Evolutionary conservation across 1,140 invertebrate species (phyloP), one percentile per base, ranked within the genome.

Genomic region (Lerema accius): DNA sequence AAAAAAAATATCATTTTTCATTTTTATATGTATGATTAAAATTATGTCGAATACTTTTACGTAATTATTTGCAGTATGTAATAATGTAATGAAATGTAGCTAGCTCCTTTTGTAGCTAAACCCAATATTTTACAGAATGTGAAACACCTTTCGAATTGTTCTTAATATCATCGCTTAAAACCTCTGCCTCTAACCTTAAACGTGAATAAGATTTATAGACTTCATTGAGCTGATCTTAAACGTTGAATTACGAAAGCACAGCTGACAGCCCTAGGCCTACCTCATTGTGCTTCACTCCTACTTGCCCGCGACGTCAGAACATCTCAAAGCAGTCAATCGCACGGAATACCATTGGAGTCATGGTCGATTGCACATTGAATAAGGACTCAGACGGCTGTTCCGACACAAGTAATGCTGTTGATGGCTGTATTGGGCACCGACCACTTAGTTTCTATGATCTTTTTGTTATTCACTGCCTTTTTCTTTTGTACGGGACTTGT

Each of bases 301-400:
- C 60, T 71, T 65, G 60, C 39, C 65, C 28, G 9, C 28, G 59
- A 71, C 66, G 69, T 71, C 68, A 75, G 69, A 73, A 79, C 69
- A 69, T 65, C 68, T 73, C 69, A 55, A 73, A 71, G 55, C 66
- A 68, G 69, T 75, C 74, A 72, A 60, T 65, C 60, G 65, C 48
- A 58, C 55, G 59, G 70, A 82, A 84, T 81, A 71, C 76, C 79
- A 69, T 65, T 64, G 56, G 70, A 82, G 80, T 84, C 84, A 87
- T 63, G 84, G 78, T 73, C 82, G 69, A 81, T 77, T 72, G 74
- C 73, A 65, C 68, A 63, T 65, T 67, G 65, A 77, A 77, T 76
- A 67, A 67, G 66, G 68, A 75, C 72, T 69, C 69, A 55, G 49
- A 51, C 19, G 9, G 17, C 15, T 55, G 17, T 55, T 13, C 37